Conservation (phyloP, 2,113 vertebrate species). For the Petromus typicus region DNA sequence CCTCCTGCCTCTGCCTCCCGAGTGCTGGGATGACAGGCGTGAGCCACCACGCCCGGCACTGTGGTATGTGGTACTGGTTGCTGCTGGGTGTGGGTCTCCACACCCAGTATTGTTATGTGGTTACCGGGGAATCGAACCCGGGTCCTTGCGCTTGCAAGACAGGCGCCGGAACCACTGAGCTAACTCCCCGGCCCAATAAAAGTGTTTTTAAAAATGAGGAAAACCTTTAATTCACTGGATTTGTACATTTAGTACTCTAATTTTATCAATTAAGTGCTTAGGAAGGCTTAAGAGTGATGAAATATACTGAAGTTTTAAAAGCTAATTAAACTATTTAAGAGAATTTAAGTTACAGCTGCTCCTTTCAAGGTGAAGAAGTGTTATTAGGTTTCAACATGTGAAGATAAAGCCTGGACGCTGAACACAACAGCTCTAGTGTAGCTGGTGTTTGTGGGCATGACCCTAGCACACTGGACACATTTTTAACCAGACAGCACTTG, state of each 20-base stretch:
- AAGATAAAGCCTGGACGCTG: not conserved
- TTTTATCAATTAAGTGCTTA: not conserved
- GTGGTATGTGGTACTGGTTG: too few species aligned
- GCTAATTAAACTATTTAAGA: not conserved
- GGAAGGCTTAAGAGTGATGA: not conserved
- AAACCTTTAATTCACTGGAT: not conserved
- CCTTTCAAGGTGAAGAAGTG: not conserved
- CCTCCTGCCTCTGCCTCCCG: too few species aligned
- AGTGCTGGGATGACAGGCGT: too few species aligned
- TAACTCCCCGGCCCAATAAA: too few species aligned
- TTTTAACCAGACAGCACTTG: not conserved
- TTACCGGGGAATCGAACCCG: too few species aligned
- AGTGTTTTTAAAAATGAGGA: not conserved
- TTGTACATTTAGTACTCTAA: not conserved
- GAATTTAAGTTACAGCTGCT: not conserved
- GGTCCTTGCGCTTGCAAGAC: too few species aligned
- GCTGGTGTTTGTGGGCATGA: not conserved
- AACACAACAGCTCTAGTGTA: not conserved
- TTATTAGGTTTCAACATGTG: not conserved
- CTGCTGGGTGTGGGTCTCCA: too few species aligned
- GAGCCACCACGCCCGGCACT: too few species aligned
- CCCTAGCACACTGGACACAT: not conserved
- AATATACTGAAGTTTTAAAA: conserved; percentile 1
- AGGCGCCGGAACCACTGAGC: too few species aligned
- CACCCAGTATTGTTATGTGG: too few species aligned